Base-by-base conservation (phyloP, 2,888 invertebrate species). In the Deilephila elpenor region DNA sequence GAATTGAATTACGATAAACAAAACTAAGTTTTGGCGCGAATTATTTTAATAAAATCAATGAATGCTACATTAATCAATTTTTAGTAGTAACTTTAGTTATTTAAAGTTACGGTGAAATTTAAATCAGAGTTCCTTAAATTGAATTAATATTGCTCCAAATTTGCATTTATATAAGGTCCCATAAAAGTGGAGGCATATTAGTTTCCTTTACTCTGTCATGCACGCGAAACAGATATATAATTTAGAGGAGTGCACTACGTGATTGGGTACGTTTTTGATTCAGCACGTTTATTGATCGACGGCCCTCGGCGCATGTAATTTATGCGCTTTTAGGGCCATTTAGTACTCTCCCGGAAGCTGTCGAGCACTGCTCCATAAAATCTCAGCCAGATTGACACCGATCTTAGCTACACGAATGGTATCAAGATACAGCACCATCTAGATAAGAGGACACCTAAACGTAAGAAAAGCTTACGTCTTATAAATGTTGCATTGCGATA, bases 401-500 rank as follows among this genome's bases (percentile, higher is more conserved):
- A n/a, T 7, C 6, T 19, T n/a, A 56, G 56, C 56, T 56, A n/a
- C 56, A 17, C 19, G 14, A 53, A 56, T 56, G 19, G 56, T 19
- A 56, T 17, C 56, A 17, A n/a, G 56, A 56, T 1, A 6, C 44
- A 44, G 14, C 44, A 44, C 3, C 44, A 14, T 44, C 44, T 44
- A 56, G 56, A n/a, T 56, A n/a, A 1, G 7, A n/a, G n/a, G 19
- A 56, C 51, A 51, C 8, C 7, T 17, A n/a, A n/a, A 1, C 17
- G 56, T 56, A 56, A 56, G 56, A 17, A 56, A 51, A 19, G 4
- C 17, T 56, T 19, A 5, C n/a, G 19, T 56, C 5, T 56, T 19
- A 56, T 56, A n/a, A 56, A 56, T 56, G 56, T 56, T 56, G 56
- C 19, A n/a, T 56, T n/a, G 56, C 56, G n/a, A 56, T 56, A n/a